These are phyloP conservation scores for Cecropterus lyciades DNA, from an alignment of 1,140 invertebrate genomes.

Conservation along the genomic window DNA sequence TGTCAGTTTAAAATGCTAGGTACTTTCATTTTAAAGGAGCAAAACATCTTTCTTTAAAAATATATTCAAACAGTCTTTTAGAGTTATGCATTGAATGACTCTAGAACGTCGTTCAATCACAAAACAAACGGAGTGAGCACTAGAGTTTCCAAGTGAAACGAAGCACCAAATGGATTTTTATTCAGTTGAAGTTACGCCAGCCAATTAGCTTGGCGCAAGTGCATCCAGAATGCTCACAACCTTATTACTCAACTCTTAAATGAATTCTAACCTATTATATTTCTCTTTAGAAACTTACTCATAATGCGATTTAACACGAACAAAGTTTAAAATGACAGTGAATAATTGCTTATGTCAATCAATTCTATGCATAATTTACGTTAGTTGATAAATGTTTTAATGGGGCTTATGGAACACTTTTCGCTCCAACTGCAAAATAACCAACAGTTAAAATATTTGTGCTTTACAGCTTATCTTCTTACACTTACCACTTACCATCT, in stretches of 20 bases:
- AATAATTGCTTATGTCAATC: slow-evolving; percentile 6
- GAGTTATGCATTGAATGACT: slow-evolving; percentile 29
- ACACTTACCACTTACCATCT: too few relatives aligned
- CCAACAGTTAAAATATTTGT: too few relatives aligned
- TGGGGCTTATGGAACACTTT: background rate
- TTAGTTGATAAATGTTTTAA: background rate
- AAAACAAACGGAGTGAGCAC: slow-evolving; percentile 42
- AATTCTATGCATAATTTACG: background rate
- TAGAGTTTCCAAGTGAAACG: slow-evolving; percentile 44
- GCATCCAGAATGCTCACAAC: slow-evolving; percentile 60
- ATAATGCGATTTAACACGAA: slow-evolving; percentile 32
- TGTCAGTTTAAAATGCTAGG: background rate
- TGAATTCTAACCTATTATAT: slow-evolving; percentile 46
- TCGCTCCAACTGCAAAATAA: too few relatives aligned
- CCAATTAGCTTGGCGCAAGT: slow-evolving; percentile 65
- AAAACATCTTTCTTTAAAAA: slow-evolving; percentile 6
- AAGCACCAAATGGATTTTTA: slow-evolving; percentile 64
- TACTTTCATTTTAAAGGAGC: background rate
- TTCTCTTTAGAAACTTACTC: slow-evolving; percentile 33
- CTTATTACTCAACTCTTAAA: slow-evolving; percentile 58
- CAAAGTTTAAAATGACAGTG: slow-evolving; percentile 31
- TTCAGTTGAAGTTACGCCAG: slow-evolving; percentile 57
- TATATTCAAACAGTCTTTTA: slow-evolving; percentile 10
- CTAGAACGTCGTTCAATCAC: slow-evolving; percentile 29
- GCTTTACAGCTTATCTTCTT: too few relatives aligned